A percentile compares a stretch with the other conserved stretches of the same genome.
Evolutionary conservation across 2,797 vertebrate genomes (phyloP).

Genomic region (Schizothorax lantsangensis): DNA sequence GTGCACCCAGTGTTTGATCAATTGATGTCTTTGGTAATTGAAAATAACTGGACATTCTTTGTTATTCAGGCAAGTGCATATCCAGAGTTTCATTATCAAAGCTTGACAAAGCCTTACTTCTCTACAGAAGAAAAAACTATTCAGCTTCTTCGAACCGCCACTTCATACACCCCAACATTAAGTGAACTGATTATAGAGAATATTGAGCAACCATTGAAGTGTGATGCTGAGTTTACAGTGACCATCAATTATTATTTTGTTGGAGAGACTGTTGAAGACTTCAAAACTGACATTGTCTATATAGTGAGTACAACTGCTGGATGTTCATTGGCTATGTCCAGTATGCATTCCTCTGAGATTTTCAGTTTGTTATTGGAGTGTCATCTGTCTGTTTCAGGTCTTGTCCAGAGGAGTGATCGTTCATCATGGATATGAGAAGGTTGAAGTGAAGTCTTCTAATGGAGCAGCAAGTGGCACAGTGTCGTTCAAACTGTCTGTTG

Average conservation of each 20-base stretch:
- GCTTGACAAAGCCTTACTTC: neutral
- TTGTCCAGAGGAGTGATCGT: conserved; percentile 51
- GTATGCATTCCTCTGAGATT: neutral
- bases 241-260: conserved; percentile 68
- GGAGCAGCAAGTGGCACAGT: conserved; percentile 65
- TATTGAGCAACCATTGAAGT: conserved; percentile 60
- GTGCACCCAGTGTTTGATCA: neutral
- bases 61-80: conserved; percentile 54
- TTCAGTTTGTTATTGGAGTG: conserved; percentile 56
- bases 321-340: neutral
- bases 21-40: neutral
- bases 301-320: conserved; percentile 67
- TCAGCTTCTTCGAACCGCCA: conserved; percentile 11
- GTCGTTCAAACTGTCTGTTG: conserved; percentile 65
- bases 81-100: rapidly evolving
- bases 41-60: neutral
- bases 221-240: conserved; percentile 61
- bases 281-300: conserved; percentile 65
- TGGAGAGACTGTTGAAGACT: conserved; percentile 61
- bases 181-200: conserved; percentile 68
- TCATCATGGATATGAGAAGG: conserved; percentile 49
- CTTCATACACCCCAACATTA: conserved; percentile 59
- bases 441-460: conserved; percentile 54
- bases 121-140: neutral
- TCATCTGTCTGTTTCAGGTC: conserved; percentile 43